phyloP scores from a whole-genome alignment of 2,113 vertebrate genomes.

The Nanorana parkeri region DNA sequence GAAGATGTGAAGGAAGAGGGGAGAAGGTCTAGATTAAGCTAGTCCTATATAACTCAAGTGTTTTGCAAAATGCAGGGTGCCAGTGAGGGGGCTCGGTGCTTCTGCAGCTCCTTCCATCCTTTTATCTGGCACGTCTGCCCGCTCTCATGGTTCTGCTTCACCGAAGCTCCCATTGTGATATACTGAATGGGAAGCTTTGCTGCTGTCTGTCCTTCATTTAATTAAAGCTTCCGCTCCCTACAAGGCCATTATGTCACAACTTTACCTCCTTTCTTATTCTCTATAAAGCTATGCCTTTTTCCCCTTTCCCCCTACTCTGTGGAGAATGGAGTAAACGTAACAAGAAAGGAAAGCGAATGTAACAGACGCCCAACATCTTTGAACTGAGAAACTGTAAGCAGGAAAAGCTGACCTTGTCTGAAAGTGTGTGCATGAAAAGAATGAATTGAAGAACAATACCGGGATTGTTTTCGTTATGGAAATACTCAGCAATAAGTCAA shows the following conservation, averaged over 20 bases:
- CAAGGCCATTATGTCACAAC: constrained; percentile 67
- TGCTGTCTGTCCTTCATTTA: constrained; percentile 77
- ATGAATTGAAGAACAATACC: constrained; percentile 15
- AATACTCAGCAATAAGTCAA: constrained; percentile 24
- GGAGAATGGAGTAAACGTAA: constrained; percentile 31
- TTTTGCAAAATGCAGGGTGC: constrained; percentile 64
- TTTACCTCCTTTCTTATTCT: constrained; percentile 70
- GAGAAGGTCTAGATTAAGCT: constrained; percentile 1
- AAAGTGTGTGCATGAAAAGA: constrained; percentile 33
- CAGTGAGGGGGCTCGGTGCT: constrained; percentile 67
- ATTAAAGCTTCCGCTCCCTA: constrained; percentile 81
- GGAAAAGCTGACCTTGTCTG: constrained; percentile 28
- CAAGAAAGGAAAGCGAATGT: constrained; percentile 29
- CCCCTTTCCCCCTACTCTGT: constrained; percentile 18
- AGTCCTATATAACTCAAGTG: constrained; percentile 61
- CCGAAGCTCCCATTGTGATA: constrained; percentile 76
- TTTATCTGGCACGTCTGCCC: constrained; percentile 75
- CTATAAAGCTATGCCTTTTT: constrained; percentile 32
- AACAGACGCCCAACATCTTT: constrained; percentile 36
- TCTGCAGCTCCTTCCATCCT: constrained; percentile 68
- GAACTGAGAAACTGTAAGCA: constrained; percentile 42
- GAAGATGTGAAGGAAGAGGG: constrained; percentile 27
- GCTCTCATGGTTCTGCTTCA: constrained; percentile 78
- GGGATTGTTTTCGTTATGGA: constrained; percentile 14
- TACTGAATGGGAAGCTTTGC: constrained; percentile 79